phyloP scores from a whole-genome alignment of 2,113 vertebrate genomes.

The Ramphastos sulfuratus region DNA sequence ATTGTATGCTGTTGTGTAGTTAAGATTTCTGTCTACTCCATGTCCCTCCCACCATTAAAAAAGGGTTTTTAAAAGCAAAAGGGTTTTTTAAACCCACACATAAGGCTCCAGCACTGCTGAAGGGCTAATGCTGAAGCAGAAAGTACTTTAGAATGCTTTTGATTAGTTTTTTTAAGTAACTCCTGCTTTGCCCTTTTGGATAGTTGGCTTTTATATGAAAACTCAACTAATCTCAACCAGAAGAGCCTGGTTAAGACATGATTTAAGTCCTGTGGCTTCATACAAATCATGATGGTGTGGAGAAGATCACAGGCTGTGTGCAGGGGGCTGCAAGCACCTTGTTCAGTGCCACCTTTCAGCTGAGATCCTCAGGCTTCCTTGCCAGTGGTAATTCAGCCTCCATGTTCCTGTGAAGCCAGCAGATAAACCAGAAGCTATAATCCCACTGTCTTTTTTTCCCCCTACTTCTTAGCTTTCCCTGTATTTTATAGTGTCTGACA shows the following conservation, averaged over 20 bases:
- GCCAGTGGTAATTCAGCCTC: slow-evolving; percentile 24
- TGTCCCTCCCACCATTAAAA: background rate
- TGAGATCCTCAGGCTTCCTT: slow-evolving; percentile 9
- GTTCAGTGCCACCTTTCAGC: background rate
- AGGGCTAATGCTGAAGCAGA: background rate
- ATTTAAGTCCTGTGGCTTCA: background rate
- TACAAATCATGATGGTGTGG: background rate
- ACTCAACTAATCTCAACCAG: background rate
- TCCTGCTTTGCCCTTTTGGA: background rate
- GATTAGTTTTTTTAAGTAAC: background rate
- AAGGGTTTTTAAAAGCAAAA: too few species aligned
- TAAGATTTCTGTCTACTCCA: background rate
- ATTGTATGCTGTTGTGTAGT: background rate
- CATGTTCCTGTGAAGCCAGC: background rate
- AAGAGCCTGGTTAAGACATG: background rate
- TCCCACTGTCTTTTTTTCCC: background rate
- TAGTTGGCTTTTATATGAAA: background rate
- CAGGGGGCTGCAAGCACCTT: background rate
- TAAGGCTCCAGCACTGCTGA: background rate
- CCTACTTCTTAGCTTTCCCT: slow-evolving; percentile 10
- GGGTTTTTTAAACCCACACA: background rate
- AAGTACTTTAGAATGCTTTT: background rate
- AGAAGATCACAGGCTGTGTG: background rate
- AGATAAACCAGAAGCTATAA: background rate
- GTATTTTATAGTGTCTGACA: background rate